Evolutionary conservation across 1,140 invertebrate species (phyloP).

Genomic region (Globodera ellingtonae): DNA sequence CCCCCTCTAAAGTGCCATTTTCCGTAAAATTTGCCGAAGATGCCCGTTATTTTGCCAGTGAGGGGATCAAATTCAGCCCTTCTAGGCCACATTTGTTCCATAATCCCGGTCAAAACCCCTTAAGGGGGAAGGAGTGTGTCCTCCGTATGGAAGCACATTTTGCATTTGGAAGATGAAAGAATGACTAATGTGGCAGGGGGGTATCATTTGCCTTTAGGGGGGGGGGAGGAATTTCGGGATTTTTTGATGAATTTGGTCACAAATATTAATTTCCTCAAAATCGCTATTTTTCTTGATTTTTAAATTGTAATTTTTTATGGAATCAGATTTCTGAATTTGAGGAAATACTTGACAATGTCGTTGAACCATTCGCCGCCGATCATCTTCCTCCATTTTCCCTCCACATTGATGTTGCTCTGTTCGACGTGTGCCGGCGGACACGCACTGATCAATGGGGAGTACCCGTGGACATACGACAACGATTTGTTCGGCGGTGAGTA

Average conservation of each 20-base stretch:
- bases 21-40: no score
- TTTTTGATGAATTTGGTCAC: no score
- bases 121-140: not conserved
- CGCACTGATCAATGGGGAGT: constrained; percentile 30
- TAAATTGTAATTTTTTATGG: no score
- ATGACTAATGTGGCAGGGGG: not conserved
- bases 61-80: no score
- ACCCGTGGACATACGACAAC: constrained; percentile 61
- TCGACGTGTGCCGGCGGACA: not conserved
- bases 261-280: no score
- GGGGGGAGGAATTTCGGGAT: no score
- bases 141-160: not conserved
- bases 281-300: no score
- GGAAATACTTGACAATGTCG: not conserved
- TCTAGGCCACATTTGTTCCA: no score
- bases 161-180: constrained; percentile 1
- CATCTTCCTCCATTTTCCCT: not conserved
- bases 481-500: constrained; percentile 57
- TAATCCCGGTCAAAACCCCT: no score
- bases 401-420: not conserved
- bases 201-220: not conserved
- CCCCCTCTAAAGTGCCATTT: no score
- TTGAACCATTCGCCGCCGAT: not conserved
- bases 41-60: no score
- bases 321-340: no score